Evolutionary conservation across 1,140 invertebrate genomes (phyloP).

Genomic region (Pinna nobilis): DNA sequence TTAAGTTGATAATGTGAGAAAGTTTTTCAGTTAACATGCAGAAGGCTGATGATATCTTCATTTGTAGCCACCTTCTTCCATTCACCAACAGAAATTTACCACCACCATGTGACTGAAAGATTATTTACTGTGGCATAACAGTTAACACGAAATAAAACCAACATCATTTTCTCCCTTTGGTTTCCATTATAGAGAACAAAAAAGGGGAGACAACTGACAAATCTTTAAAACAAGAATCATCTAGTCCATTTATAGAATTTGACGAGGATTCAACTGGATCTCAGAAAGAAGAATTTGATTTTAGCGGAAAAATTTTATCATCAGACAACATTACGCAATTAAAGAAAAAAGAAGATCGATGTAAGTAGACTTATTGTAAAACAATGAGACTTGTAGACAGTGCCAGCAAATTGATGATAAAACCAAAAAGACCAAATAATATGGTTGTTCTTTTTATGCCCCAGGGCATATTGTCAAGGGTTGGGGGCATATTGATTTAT

Average conservation of each 20-base stretch:
- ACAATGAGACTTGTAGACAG: neutral
- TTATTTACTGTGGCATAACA: neutral
- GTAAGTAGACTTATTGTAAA: no score
- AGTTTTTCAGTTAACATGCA: no score
- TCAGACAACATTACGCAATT: conserved; percentile 44
- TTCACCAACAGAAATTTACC: no score
- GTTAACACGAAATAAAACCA: no score
- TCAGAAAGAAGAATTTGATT: conserved; percentile 58
- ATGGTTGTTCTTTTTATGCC: neutral
- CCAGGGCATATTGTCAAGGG: no score
- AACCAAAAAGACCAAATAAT: neutral
- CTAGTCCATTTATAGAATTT: conserved; percentile 61
- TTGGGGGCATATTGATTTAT: no score
- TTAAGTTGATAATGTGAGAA: no score
- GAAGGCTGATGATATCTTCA: no score
- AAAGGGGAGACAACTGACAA: conserved; percentile 2
- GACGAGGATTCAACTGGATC: conserved; percentile 54
- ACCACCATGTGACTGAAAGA: no score
- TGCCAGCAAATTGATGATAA: neutral
- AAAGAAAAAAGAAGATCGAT: conserved; percentile 37
- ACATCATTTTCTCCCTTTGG: neutral
- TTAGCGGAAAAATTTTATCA: conserved; percentile 56
- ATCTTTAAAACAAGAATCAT: conserved; percentile 13
- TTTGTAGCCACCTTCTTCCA: no score
- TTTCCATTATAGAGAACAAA: conserved; percentile 28